phyloP scores from a whole-genome alignment of 2,888 invertebrate species.

The Drosophila longiperda region DNA sequence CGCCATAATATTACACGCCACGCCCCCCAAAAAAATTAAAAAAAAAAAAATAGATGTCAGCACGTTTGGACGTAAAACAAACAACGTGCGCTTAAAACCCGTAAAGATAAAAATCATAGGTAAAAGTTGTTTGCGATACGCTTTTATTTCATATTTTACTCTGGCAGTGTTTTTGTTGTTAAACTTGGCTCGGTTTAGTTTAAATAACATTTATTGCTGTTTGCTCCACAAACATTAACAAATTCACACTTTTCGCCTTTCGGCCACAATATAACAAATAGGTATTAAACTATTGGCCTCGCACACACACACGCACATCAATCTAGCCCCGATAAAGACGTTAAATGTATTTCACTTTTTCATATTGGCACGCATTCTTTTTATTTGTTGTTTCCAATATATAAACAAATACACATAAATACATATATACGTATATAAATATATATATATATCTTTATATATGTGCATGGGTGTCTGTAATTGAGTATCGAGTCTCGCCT shows the following conservation, averaged over 20 bases:
- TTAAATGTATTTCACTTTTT: slow-evolving; percentile 52
- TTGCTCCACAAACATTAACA: slow-evolving; percentile 37
- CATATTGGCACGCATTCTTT: slow-evolving; percentile 59
- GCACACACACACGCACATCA: slow-evolving; percentile 6
- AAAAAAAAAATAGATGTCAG: slow-evolving; percentile 19
- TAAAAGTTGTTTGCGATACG: slow-evolving; percentile 79
- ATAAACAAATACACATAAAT: slow-evolving; percentile 21
- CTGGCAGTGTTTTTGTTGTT: slow-evolving; percentile 31
- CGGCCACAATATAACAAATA: slow-evolving; percentile 2
- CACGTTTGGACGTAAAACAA: slow-evolving; percentile 57
- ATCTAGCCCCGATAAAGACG: background rate
- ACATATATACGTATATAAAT: slow-evolving; percentile 17
- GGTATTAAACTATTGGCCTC: slow-evolving; percentile 44
- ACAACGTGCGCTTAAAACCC: slow-evolving; percentile 47
- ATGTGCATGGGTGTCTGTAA: slow-evolving; percentile 32
- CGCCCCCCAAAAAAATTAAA: slow-evolving; percentile 55
- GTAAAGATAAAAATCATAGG: slow-evolving; percentile 65
- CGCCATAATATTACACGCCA: slow-evolving; percentile 67
- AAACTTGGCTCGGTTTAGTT: slow-evolving; percentile 46
- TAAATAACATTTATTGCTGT: slow-evolving; percentile 28
- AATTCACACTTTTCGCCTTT: slow-evolving; percentile 39
- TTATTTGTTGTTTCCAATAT: slow-evolving; percentile 24
- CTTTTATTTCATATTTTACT: slow-evolving; percentile 51
- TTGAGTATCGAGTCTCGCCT: slow-evolving; percentile 45
- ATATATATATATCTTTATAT: background rate